These are phyloP conservation scores for Thereva nobilitata DNA, from an alignment of 2,888 invertebrate genomes.

Conservation along the genomic window DNA sequence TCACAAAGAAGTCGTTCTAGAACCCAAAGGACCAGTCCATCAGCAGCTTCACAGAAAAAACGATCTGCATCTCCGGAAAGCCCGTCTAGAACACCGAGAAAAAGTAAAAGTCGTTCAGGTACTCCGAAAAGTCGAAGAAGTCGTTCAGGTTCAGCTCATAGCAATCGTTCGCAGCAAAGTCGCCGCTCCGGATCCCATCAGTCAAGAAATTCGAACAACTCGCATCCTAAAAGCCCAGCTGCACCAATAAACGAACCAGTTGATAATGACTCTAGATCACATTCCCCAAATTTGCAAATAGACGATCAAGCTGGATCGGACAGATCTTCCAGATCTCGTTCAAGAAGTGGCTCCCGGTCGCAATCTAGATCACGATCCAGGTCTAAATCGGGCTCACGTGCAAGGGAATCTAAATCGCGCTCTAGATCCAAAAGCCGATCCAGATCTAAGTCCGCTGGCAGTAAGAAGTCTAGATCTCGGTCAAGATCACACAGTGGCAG, in stretches of 20 bases:
- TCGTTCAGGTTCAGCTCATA: conserved; percentile 19
- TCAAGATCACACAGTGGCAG: not conserved
- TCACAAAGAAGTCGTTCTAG: conserved; percentile 46
- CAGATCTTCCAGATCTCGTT: conserved; percentile 53
- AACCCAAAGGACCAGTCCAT: conserved; percentile 5
- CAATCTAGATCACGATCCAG: conserved; percentile 49
- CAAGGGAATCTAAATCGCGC: conserved; percentile 59
- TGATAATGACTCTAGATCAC: conserved; percentile 60
- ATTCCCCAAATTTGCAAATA: conserved; percentile 62
- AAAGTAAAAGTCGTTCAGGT: not conserved
- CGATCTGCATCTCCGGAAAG: conserved; percentile 42
- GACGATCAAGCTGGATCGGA: conserved; percentile 57
- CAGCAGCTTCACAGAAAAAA: conserved; percentile 33
- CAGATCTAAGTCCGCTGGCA: conserved; percentile 41
- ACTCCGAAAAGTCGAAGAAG: conserved; percentile 14
- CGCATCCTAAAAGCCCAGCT: conserved; percentile 28
- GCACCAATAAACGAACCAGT: conserved; percentile 38
- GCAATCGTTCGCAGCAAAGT: conserved; percentile 22
- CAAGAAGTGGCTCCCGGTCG: conserved; percentile 49
- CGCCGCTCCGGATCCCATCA: conserved; percentile 38
- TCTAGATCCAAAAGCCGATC: conserved; percentile 39
- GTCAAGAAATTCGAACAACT: conserved; percentile 22
- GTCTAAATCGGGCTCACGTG: conserved; percentile 58
- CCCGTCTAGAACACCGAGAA: conserved; percentile 22
- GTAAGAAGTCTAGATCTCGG: conserved; percentile 58